Base-by-base conservation (phyloP, 2,888 invertebrate species). In the Anarsia innoxiella region DNA sequence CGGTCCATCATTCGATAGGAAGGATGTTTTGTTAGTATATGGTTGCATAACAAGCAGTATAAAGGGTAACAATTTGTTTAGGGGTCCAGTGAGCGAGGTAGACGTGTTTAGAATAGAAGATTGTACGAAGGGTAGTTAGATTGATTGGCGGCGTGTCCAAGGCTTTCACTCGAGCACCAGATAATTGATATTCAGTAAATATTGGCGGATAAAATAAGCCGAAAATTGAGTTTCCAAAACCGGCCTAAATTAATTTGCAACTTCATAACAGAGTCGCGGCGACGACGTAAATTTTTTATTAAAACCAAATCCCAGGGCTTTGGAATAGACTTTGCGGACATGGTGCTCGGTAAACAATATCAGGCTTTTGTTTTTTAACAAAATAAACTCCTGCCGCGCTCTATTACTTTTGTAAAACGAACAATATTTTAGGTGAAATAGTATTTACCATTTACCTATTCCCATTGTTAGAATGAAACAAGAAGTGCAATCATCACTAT, bases 141-240 rank as follows among this genome's bases (percentile, higher is more conserved):
- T 39, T 34, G 33, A 40, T 36, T 16, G 31, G 46, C 48, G 39
- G 44, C 54, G 48, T 52, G 53, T 49, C 52, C 49, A 45, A 40
- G 45, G 41, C n/a, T 45, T 46, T 49, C 46, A 51, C 53, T 51
- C 48, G 48, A 54, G 51, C 49, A 49, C 53, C 61, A 66, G 70
- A 77, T 83, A 79, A 82, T 82, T 80, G 82, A 77, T 79, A 78
- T 76, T 77, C 77, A 65, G 79, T 77, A 78, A 83, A 82, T 79
- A 82, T 82, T 82, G 77, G 70, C 66, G 74, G 70, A 77, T 76
- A 73, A 78, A 82, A 80, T 78, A 75, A 73, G 78, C 72, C 62
- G 72, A 68, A 80, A 82, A 82, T 80, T 80, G 78, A 79, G 80
- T 83, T 83, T 66, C 66, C 72, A 64, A 71, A 74, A 76, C 68